Evolutionary conservation across 2,113 vertebrate species (phyloP), one percentile per base, ranked within the genome.

Genomic region (Menidia beryllina): DNA sequence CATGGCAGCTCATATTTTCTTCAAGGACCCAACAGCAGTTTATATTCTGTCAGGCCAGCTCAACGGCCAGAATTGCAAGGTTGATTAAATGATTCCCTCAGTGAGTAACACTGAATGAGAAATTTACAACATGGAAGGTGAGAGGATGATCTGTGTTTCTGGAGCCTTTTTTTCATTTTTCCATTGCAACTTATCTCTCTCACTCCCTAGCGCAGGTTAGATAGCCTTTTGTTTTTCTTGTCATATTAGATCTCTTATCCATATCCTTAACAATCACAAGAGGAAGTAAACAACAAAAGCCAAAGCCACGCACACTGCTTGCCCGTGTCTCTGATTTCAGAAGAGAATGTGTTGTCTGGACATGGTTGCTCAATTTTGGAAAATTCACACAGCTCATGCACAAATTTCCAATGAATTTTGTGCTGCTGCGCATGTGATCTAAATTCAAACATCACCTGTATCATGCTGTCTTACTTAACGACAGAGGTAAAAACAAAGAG

Each of bases 81-180:
- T 63, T 54, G 39, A 54, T 52, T 68, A 60, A 77, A 79, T 79
- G 60, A 84, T 82, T 34, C 38, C 56, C 43, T 49, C 24, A 58
- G 23, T 41, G 34, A 59, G 39, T 14, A 7, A 36, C 21, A 55
- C 56, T 3, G 2, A 30, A 52, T n/a, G 17, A 43, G 48, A 65
- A 39, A 68, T 62, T 3, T 70, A 63, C 14, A 21, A 43, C 45
- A 34, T 21, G 51, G 54, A 26, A 50, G 6, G 24, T 50, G 51
- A 64, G 38, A 63, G 30, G 43, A 1, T n/a, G 45, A 75, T 55
- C 55, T 70, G 48, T 27, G 34, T 39, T 59, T 30, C 36, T 27
- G 49, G 43, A 17, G 21, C 19, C 1, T 12, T 5, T 25, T 5
- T 25, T 77, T 43, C 59, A 68, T 64, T 62, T 58, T 62, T 54